Evolutionary conservation across 2,113 vertebrate genomes (phyloP).

Genomic region (Misgurnus anguillicaudatus): DNA sequence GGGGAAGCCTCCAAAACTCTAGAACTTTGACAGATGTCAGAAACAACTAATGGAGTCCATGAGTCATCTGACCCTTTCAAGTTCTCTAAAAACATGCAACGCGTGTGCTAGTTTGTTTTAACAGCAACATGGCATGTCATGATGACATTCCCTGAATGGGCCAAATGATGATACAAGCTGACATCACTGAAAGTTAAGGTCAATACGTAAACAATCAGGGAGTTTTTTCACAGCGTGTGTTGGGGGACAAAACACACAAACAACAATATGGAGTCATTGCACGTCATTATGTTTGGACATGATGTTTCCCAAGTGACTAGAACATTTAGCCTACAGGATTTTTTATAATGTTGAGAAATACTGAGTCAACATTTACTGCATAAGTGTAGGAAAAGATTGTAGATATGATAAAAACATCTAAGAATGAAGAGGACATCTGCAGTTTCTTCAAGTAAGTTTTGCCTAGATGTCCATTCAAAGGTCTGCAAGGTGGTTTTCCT

Average conservation of each 20-base stretch:
- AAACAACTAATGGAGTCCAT: constrained; percentile 36
- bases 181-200: constrained; percentile 32
- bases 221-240: constrained; percentile 16
- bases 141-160: constrained; percentile 52
- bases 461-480: constrained; percentile 14
- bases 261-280: constrained; percentile 69
- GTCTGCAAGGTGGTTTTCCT: constrained; percentile 4
- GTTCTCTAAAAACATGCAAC: constrained; percentile 55
- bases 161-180: constrained; percentile 62
- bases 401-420: constrained; percentile 65
- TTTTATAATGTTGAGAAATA: constrained; percentile 75
- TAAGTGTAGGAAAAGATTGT: constrained; percentile 54
- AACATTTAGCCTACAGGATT: constrained; percentile 66
- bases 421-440: constrained; percentile 52
- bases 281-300: constrained; percentile 55
- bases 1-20: not conserved
- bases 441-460: constrained; percentile 53
- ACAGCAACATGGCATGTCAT: constrained; percentile 56
- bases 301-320: constrained; percentile 68
- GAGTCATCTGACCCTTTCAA: constrained; percentile 43
- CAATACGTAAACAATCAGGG: constrained; percentile 16
- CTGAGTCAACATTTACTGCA: constrained; percentile 71
- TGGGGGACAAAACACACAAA: constrained; percentile 63
- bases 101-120: constrained; percentile 36
- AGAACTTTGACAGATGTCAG: constrained; percentile 14